Evolutionary conservation across 2,797 vertebrate species (phyloP).

Genomic region (Sebastes matsubarae): DNA sequence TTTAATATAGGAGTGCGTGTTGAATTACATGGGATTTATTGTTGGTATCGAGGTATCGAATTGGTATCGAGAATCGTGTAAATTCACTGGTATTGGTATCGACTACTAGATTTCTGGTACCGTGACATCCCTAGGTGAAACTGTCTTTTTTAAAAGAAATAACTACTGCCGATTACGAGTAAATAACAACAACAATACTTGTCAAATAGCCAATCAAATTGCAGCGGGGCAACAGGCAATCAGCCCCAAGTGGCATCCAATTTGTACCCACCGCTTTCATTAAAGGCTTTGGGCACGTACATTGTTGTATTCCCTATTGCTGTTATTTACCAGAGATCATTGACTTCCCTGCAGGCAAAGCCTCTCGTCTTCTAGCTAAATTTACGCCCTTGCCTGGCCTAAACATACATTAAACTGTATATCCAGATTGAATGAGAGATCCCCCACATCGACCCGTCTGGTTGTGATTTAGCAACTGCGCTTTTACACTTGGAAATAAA

Average conservation of each 20-base stretch:
- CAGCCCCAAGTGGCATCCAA: too few relatives aligned
- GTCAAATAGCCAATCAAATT: neutral
- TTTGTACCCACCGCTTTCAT: too few relatives aligned
- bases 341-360: neutral
- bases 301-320: neutral
- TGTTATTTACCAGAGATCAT: neutral
- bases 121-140: too few relatives aligned
- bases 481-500: constrained; percentile 21
- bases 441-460: neutral
- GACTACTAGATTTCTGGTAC: too few relatives aligned
- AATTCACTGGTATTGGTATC: too few relatives aligned
- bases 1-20: too few relatives aligned
- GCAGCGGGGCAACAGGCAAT: too few relatives aligned
- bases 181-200: neutral
- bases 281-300: too few relatives aligned
- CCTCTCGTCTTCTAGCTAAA: neutral
- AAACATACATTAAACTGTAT: neutral
- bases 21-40: too few relatives aligned
- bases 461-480: constrained; percentile 26
- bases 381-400: neutral
- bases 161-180: neutral
- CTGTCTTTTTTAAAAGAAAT: neutral
- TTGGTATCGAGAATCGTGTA: too few relatives aligned
- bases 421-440: neutral
- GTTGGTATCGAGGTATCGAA: too few relatives aligned